Evolutionary conservation across 2,113 vertebrate genomes (phyloP).

Genomic region (Centropus bengalensis): DNA sequence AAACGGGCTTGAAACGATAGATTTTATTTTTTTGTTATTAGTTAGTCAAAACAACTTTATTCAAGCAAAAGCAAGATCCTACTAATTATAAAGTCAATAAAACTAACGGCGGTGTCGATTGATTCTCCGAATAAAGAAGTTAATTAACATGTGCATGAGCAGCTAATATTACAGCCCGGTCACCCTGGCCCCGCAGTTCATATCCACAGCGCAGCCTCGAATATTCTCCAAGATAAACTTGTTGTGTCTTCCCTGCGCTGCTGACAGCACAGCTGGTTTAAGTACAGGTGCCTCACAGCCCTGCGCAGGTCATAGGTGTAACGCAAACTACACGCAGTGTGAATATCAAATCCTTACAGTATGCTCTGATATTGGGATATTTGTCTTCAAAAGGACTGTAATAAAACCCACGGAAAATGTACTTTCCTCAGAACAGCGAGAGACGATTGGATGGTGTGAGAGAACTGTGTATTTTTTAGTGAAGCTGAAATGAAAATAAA

Average conservation of each 20-base stretch:
- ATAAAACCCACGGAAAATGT: constrained; percentile 51
- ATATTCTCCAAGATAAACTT: neutral
- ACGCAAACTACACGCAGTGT: neutral
- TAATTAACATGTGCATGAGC: constrained; percentile 60
- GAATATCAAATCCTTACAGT: constrained; percentile 36
- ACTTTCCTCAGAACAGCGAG: neutral
- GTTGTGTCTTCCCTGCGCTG: constrained; percentile 10
- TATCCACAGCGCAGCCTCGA: neutral
- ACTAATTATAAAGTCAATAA: constrained; percentile 57
- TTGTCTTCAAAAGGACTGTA: constrained; percentile 50
- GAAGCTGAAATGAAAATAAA: constrained; percentile 43
- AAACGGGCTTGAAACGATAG: neutral
- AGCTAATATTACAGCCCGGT: neutral
- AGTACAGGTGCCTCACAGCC: constrained; percentile 2
- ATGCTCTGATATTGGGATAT: constrained; percentile 31
- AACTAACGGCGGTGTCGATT: constrained; percentile 46
- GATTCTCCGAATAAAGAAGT: constrained; percentile 57
- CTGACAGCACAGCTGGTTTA: neutral
- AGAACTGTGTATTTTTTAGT: neutral
- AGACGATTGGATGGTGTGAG: constrained; percentile 3
- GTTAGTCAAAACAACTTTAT: neutral
- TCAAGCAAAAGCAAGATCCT: constrained; percentile 57
- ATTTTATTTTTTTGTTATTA: neutral
- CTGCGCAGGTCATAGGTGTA: constrained; percentile 4
- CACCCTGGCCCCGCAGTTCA: neutral